Evolutionary conservation across 2,888 invertebrate genomes (phyloP).

Genomic region (Diogma glabrata): DNA sequence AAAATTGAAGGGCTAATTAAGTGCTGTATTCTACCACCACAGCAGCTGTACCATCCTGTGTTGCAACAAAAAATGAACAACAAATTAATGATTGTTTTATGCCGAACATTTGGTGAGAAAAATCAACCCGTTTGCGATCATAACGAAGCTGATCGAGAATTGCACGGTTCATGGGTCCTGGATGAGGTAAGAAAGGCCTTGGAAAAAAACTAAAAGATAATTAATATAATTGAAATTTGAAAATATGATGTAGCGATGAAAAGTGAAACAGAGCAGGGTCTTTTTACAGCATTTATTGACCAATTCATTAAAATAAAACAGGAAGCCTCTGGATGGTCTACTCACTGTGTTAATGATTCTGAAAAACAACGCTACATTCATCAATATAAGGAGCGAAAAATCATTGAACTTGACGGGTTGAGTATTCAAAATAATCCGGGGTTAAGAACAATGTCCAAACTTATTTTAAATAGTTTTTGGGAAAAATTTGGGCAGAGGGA

Average conservation of each 20-base stretch:
- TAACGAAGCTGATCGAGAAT: background rate
- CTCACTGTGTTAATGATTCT: background rate
- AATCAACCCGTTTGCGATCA: background rate
- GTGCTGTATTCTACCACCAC: background rate
- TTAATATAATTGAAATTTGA: too few species aligned
- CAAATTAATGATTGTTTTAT: background rate
- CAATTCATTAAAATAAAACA: background rate
- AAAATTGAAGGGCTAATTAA: background rate
- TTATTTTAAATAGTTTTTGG: background rate
- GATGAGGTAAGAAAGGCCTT: too few species aligned
- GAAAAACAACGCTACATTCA: background rate
- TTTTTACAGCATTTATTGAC: background rate
- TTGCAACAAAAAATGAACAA: background rate
- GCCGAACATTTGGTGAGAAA: background rate
- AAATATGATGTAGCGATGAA: too few species aligned
- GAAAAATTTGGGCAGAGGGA: background rate
- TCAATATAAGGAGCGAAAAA: background rate
- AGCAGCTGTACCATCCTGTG: background rate
- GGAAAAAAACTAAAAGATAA: background rate
- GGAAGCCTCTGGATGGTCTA: background rate
- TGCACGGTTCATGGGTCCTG: background rate
- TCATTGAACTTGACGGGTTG: background rate
- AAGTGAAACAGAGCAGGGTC: background rate
- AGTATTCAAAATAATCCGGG: too few species aligned
- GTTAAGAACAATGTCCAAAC: background rate